Evolutionary conservation across 2,797 vertebrate species (phyloP).

Genomic region (Mergus octosetaceus): DNA sequence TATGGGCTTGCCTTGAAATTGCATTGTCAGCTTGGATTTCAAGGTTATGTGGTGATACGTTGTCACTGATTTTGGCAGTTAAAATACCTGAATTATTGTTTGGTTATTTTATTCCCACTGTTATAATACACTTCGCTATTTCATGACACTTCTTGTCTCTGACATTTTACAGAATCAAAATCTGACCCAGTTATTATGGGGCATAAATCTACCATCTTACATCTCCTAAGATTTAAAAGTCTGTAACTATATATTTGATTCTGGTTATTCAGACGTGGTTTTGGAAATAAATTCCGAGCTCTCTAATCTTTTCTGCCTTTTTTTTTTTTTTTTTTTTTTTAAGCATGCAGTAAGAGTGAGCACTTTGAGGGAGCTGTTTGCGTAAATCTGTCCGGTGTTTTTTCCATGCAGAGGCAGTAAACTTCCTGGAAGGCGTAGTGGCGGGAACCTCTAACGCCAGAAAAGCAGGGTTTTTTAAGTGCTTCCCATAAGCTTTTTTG

Average conservation of each 20-base stretch:
- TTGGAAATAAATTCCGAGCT: not conserved
- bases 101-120: not conserved
- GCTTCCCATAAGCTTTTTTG: not conserved
- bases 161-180: not conserved
- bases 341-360: not conserved
- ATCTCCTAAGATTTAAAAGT: not conserved
- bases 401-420: not conserved
- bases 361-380: not conserved
- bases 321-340: not conserved
- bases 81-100: not conserved
- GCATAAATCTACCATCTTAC: not conserved
- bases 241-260: not conserved
- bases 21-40: not conserved
- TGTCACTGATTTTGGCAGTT: not conserved
- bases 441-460: not conserved
- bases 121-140: not conserved
- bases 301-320: not conserved
- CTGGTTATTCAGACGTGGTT: not conserved
- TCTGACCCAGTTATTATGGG: not conserved
- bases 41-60: not conserved
- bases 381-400: not conserved
- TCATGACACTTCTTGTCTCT: not conserved
- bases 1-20: not conserved
- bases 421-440: not conserved
- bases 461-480: not conserved